Percentiles rank a stretch among this genome's conserved stretches.
These are phyloP conservation scores for Timandra comae DNA, from an alignment of 2,888 invertebrate species.

Conservation along the genomic window DNA sequence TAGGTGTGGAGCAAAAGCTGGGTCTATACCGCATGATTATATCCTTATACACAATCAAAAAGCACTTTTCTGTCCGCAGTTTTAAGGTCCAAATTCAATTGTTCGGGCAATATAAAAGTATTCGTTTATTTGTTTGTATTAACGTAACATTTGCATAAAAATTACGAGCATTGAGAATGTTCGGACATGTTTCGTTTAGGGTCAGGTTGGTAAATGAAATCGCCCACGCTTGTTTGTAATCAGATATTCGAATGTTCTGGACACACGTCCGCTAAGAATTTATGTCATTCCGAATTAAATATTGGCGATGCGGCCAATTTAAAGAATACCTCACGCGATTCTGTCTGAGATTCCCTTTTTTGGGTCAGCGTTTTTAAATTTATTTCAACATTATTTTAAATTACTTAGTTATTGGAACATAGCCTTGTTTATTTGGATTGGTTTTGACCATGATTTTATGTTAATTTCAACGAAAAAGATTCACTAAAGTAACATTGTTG, in stretches of 20 bases:
- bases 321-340: conserved; percentile 14
- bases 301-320: conserved; percentile 21
- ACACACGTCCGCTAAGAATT: conserved; percentile 29
- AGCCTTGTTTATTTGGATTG: no score
- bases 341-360: no score
- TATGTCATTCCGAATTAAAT: conserved; percentile 35
- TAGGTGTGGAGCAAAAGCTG: conserved; percentile 29
- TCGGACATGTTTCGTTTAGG: conserved; percentile 30
- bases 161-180: conserved; percentile 36
- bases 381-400: no score
- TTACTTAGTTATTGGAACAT: no score
- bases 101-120: not conserved
- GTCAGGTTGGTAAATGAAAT: conserved; percentile 26
- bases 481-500: no score
- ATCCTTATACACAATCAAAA: conserved; percentile 1
- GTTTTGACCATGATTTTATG: no score
- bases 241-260: conserved; percentile 36
- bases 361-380: no score
- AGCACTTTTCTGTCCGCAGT: not conserved
- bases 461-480: no score
- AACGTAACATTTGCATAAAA: conserved; percentile 42
- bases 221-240: conserved; percentile 38
- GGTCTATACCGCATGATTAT: conserved; percentile 8
- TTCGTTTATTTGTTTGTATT: conserved; percentile 10
- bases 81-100: not conserved